Evolutionary conservation across 2,797 vertebrate genomes (phyloP).

Genomic region (Clarias fuscus): DNA sequence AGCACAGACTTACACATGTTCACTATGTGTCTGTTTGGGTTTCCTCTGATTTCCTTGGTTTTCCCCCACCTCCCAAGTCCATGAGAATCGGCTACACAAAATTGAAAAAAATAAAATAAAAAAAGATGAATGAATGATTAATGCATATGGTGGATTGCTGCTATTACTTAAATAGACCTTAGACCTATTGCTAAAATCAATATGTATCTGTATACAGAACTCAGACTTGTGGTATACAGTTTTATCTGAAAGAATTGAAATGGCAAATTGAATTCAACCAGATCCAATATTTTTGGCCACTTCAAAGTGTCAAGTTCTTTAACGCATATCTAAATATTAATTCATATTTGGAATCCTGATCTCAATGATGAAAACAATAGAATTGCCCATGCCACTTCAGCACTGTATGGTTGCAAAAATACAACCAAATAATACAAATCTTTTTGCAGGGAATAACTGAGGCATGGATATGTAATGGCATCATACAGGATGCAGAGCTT

Average conservation of each 20-base stretch:
- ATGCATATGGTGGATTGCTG: not conserved
- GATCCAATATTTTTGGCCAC: not conserved
- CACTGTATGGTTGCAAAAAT: not conserved
- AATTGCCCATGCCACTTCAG: not conserved
- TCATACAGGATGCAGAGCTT: slow-evolving; percentile 3
- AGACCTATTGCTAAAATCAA: not conserved
- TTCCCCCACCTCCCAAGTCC: not conserved
- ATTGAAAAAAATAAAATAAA: too few relatives aligned
- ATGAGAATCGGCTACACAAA: not conserved
- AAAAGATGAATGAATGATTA: not conserved
- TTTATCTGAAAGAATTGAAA: not conserved
- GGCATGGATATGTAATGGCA: not conserved
- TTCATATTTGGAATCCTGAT: too few relatives aligned
- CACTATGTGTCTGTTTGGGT: not conserved
- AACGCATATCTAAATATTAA: not conserved
- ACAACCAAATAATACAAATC: not conserved
- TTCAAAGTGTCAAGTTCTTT: not conserved
- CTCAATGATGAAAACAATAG: not conserved
- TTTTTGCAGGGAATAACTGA: not conserved
- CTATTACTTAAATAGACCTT: not conserved
- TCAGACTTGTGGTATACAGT: not conserved
- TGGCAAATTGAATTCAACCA: not conserved
- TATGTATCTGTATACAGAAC: not conserved
- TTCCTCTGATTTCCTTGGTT: not conserved
- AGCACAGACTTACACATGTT: not conserved